A percentile compares a stretch with the other conserved stretches of the same genome.
These are phyloP conservation scores for Saturnia pavonia DNA, from an alignment of 2,888 invertebrate species.

Conservation along the genomic window DNA sequence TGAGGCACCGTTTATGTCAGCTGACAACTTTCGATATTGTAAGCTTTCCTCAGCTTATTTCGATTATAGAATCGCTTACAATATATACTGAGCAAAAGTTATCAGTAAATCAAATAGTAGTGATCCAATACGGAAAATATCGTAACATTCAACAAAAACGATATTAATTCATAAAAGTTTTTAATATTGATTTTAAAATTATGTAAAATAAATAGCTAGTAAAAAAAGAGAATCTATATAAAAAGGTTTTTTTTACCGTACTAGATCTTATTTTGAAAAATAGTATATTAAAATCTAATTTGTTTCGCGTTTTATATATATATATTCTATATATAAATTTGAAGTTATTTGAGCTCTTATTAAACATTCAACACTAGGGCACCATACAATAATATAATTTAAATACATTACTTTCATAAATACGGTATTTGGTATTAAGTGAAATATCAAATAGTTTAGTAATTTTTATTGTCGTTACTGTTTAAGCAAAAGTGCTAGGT, in stretches of 20 bases:
- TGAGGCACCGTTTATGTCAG: not conserved
- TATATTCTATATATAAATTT: constrained; percentile 24
- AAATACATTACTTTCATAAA: not conserved
- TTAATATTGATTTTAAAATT: not conserved
- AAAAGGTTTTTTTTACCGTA: not conserved
- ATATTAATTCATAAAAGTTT: not conserved
- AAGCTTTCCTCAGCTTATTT: not conserved
- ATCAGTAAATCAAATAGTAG: not conserved
- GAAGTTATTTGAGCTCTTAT: constrained; percentile 32
- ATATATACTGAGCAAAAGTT: not conserved
- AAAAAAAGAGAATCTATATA: not conserved
- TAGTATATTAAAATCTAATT: not conserved
- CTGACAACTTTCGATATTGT: not conserved
- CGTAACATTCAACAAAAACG: not conserved
- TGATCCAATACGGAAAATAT: not conserved
- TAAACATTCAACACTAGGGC: constrained; percentile 24
- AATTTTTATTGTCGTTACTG: not conserved
- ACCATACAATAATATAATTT: constrained; percentile 26
- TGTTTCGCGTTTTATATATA: constrained; percentile 19
- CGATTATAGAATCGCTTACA: not conserved
- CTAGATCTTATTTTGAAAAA: not conserved
- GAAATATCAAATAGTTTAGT: not conserved
- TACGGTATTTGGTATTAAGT: not conserved
- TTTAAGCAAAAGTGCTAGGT: too few relatives aligned
- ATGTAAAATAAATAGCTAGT: not conserved